Base-by-base conservation (phyloP, 2,888 invertebrate genomes). In the Lycophotia porphyrea region DNA sequence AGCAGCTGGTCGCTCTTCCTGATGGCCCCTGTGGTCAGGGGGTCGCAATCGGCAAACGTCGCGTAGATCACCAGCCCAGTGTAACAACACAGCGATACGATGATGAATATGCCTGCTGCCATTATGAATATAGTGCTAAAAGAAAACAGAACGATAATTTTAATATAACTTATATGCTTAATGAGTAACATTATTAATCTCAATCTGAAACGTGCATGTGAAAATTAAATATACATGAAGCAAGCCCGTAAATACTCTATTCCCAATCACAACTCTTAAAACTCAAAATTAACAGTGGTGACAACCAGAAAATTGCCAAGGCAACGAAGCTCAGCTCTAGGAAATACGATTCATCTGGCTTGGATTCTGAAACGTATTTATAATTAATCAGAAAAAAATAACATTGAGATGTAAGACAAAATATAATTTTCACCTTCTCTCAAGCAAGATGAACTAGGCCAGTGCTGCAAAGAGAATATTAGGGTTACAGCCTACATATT, bases 51-150 rank as follows among this genome's bases (percentile, higher is more conserved):
- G 68, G 98, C 96, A 90, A 98, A 99, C 3, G 98, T 98, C 0
- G 99, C 98, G 92, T 98, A 99, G 84, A 99, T 98, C 1, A 99
- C 97, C 11, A 99, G 96, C 0, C 99, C 99, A 71, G 98, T 98
- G 90, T 98, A 98, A 88, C 98, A 98, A 91, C 98, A 98, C 89
- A 99, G 96, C 0, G 97, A 97, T 1, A 99, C 97, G 42, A 99
- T 97, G 18, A 97, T 94, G 74, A 98, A 96, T 71, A 99, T 98
- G 0, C 99, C 99, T 5, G 97, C 93, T 0, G 98, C 98, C 93
- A 99, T 97, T 80, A 98, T 97, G 91, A 97, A 97, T 82, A 98
- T 97, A 24, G 98, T 98, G 90, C 98, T 98, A 93, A 79, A 95
- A 96, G 82, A 81, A 84, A 31, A 60, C 9, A 24, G 5, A 31